phyloP scores from a whole-genome alignment of 2,888 invertebrate genomes.

The Gastrophysa polygoni region DNA sequence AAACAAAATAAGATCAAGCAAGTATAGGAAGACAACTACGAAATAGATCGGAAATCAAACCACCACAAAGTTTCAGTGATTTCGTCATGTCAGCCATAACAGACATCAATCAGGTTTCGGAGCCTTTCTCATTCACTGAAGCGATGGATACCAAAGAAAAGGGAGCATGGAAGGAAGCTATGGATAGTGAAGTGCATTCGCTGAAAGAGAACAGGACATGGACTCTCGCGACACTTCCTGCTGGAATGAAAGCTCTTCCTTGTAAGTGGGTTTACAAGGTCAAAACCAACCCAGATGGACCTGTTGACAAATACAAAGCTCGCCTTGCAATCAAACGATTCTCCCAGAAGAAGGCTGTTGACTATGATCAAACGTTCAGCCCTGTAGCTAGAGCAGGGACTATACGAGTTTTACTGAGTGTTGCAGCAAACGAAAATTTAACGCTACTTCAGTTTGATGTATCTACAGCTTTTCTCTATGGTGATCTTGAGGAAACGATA shows the following conservation, averaged over 20 bases:
- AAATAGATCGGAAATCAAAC: neutral
- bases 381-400: no score
- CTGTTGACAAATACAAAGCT: neutral
- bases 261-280: neutral
- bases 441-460: constrained; percentile 44
- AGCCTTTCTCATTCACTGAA: neutral
- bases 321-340: neutral
- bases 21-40: neutral
- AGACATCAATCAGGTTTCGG: neutral
- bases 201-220: neutral
- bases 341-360: neutral
- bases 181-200: neutral
- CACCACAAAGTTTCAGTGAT: neutral
- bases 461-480: constrained; percentile 39
- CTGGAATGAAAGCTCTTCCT: neutral
- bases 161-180: constrained; percentile 3
- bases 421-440: constrained; percentile 37
- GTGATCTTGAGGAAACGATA: constrained; percentile 22
- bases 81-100: neutral
- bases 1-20: neutral
- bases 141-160: neutral
- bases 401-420: neutral
- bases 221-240: neutral
- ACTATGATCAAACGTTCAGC: neutral
- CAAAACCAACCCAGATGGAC: no score